A percentile compares a stretch with the other conserved stretches of the same genome.
phyloP scores from a whole-genome alignment of 2,113 vertebrate species.

The Odontophorus gujanensis region DNA sequence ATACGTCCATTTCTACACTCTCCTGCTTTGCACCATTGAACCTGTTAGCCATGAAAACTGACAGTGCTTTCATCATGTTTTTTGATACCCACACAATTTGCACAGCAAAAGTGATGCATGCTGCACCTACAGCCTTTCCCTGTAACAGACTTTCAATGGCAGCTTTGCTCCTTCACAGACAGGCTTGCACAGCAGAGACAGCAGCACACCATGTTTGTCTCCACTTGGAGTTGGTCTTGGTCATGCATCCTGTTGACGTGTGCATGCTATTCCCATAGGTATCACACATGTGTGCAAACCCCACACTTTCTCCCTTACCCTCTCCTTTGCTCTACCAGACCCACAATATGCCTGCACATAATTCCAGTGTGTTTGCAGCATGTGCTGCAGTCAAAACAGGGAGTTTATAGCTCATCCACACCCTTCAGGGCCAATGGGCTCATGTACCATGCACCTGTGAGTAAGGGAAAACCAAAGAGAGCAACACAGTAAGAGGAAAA shows the following conservation, averaged over 20 bases:
- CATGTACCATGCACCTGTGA: fast-evolving
- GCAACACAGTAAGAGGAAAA: not conserved
- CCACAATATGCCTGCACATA: fast-evolving
- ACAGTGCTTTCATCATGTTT: fast-evolving
- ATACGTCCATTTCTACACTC: too few relatives aligned
- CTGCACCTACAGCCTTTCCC: fast-evolving
- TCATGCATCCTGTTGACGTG: fast-evolving
- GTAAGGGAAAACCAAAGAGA: fast-evolving
- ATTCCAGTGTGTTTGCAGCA: fast-evolving
- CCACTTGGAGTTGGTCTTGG: fast-evolving
- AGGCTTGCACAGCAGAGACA: fast-evolving
- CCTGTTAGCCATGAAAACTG: fast-evolving
- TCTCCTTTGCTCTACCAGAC: not conserved
- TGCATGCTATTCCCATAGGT: fast-evolving
- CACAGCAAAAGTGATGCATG: not conserved
- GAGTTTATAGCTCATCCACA: not conserved
- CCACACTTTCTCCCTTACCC: fast-evolving
- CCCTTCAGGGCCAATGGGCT: too few relatives aligned
- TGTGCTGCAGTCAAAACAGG: fast-evolving
- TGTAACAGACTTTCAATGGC: not conserved
- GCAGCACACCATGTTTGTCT: fast-evolving
- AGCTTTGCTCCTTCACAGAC: not conserved
- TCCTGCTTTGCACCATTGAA: fast-evolving
- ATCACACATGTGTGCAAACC: fast-evolving
- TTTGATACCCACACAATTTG: fast-evolving